phyloP scores from a whole-genome alignment of 2,797 vertebrate species.

The Eospalax fontanierii region DNA sequence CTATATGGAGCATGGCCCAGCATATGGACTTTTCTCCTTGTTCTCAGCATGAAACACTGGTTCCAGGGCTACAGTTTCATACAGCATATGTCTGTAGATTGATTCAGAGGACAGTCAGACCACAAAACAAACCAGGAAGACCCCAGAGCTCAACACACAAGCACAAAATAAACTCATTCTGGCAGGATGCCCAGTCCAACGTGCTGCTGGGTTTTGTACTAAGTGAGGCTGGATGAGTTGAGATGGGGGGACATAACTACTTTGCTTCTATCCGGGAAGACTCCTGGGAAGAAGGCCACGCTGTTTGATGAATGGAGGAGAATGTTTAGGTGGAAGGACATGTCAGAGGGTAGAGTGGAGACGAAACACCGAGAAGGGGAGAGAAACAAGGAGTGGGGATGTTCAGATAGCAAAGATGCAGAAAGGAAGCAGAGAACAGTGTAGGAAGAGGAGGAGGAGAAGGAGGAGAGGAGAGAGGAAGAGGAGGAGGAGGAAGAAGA shows the following conservation, averaged over 20 bases:
- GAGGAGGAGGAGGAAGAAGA: not conserved
- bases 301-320: not conserved
- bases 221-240: conserved; percentile 1
- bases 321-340: not conserved
- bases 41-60: not conserved
- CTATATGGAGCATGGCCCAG: not conserved
- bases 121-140: conserved; percentile 66
- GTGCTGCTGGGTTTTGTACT: not conserved
- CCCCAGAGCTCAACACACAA: not conserved
- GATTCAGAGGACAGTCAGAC: not conserved
- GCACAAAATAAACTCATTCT: conserved; percentile 41
- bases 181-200: not conserved
- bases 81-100: not conserved
- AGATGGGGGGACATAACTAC: not conserved
- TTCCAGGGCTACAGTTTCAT: not conserved
- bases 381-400: not conserved
- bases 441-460: not conserved
- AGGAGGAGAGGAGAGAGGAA: no score
- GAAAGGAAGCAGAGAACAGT: not conserved
- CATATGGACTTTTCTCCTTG: not conserved
- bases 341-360: not conserved
- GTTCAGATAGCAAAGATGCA: accelerated
- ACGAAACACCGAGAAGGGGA: no score
- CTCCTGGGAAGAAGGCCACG: not conserved
- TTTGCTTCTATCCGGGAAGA: conserved; percentile 17